phyloP scores from a whole-genome alignment of 1,140 invertebrate genomes.

The Tetramorium parvispinum region DNA sequence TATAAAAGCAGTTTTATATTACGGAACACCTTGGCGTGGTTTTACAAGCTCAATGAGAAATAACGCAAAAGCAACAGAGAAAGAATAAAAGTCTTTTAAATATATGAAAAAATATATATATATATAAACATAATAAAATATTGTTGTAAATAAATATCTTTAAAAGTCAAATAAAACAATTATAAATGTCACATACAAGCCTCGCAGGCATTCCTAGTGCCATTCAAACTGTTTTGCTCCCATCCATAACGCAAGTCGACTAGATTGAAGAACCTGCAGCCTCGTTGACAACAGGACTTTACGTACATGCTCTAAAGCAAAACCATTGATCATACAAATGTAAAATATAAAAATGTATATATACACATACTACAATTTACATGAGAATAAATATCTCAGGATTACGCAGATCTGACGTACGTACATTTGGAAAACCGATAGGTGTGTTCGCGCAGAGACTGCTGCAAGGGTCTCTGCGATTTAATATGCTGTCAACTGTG shows the following conservation, averaged over 20 bases:
- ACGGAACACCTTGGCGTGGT: neutral
- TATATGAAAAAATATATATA: neutral
- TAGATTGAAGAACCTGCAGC: slow-evolving; percentile 84
- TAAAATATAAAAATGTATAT: neutral
- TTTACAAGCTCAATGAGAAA: neutral
- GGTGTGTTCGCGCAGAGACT: slow-evolving; percentile 78
- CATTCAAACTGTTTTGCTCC: slow-evolving; percentile 76
- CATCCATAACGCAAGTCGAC: slow-evolving; percentile 76
- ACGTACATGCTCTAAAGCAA: slow-evolving; percentile 77
- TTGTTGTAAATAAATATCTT: neutral
- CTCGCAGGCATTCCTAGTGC: slow-evolving; percentile 80
- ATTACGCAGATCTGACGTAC: neutral
- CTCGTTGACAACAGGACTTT: slow-evolving; percentile 82
- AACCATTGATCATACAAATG: neutral
- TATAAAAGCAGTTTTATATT: neutral
- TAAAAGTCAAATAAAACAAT: neutral
- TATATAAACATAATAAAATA: neutral
- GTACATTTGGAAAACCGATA: slow-evolving; percentile 67
- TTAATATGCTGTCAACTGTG: slow-evolving; percentile 73
- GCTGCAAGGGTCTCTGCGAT: slow-evolving; percentile 79
- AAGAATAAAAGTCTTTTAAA: neutral
- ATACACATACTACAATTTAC: neutral
- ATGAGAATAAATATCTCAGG: neutral
- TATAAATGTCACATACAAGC: slow-evolving; percentile 74
- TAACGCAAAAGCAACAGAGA: neutral